Conservation (phyloP, 2,888 invertebrate species). For the Drosophila mulleri region DNA sequence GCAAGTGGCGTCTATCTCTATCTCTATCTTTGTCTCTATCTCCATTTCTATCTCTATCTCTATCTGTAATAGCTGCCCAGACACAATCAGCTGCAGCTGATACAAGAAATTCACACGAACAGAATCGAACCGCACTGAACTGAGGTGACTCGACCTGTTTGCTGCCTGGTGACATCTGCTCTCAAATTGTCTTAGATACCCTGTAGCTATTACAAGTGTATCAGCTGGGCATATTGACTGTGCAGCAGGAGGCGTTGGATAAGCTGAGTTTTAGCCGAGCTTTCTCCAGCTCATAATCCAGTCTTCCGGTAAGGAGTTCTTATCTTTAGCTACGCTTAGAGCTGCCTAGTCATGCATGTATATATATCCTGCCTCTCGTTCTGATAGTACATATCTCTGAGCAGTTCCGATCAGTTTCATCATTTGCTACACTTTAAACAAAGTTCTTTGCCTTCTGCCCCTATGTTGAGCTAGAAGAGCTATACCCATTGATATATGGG, state of each 20-base stretch:
- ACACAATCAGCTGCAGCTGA: constrained; percentile 38
- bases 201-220: background rate
- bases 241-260: background rate
- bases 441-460: background rate
- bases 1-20: constrained; percentile 55
- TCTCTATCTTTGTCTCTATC: constrained; percentile 54
- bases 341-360: no score
- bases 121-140: background rate
- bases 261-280: background rate
- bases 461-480: no score
- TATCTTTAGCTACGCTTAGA: no score
- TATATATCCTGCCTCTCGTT: no score
- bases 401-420: background rate
- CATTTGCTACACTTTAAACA: background rate
- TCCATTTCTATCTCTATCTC: constrained; percentile 12
- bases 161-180: constrained; percentile 59
- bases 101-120: constrained; percentile 61
- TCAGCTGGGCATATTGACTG: background rate
- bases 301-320: no score
- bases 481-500: no score
- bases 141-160: constrained; percentile 45
- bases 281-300: no score
- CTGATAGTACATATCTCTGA: no score
- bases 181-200: constrained; percentile 7
- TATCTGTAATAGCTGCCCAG: constrained; percentile 33